Conservation (phyloP, 2,888 invertebrate species). For the Lithophane ornitopus region DNA sequence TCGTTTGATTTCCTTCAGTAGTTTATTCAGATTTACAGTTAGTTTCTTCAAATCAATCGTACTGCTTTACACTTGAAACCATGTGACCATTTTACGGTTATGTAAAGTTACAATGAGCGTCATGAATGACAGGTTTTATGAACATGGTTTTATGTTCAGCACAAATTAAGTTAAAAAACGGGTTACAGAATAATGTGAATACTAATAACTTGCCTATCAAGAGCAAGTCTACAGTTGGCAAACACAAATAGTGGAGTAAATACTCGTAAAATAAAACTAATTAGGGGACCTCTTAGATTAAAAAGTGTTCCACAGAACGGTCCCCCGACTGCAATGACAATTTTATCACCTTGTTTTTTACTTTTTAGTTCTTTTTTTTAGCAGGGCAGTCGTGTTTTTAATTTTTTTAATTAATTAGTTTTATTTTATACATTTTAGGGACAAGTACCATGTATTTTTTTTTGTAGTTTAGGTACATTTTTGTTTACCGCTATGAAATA, state of each 20-base stretch:
- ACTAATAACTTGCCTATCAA: not conserved
- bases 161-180: conserved; percentile 17
- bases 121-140: conserved; percentile 16
- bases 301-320: too few relatives aligned
- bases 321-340: too few relatives aligned
- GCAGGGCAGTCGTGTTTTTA: too few relatives aligned
- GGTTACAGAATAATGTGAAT: not conserved
- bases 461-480: too few relatives aligned
- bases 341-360: too few relatives aligned
- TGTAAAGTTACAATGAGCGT: conserved; percentile 29
- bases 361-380: too few relatives aligned
- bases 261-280: too few relatives aligned
- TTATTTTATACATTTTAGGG: too few relatives aligned
- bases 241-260: not conserved
- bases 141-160: conserved; percentile 4
- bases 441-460: too few relatives aligned
- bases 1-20: not conserved
- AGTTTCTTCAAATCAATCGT: conserved; percentile 21
- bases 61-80: conserved; percentile 17
- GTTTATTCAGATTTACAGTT: conserved; percentile 19
- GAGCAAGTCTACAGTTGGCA: not conserved
- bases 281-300: too few relatives aligned
- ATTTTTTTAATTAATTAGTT: too few relatives aligned
- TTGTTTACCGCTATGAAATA: too few relatives aligned
- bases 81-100: conserved; percentile 43